These are phyloP conservation scores for Latheticus oryzae DNA, from an alignment of 2,888 invertebrate species.

Conservation along the genomic window DNA sequence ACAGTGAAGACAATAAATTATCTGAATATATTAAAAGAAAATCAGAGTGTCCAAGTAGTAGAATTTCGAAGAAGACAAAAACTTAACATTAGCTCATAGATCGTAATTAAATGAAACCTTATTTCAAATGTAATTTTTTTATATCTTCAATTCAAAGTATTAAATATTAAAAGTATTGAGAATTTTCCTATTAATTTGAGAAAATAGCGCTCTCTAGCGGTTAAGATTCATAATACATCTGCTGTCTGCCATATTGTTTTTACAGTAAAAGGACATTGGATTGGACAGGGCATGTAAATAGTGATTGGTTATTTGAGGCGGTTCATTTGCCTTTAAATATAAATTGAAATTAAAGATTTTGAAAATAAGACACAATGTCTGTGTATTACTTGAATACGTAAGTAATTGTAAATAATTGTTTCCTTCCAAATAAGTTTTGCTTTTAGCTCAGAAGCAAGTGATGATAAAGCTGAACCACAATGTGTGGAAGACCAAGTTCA, in stretches of 20 bases:
- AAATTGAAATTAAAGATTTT: no score
- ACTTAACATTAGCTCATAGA: no score
- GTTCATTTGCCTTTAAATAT: slow-evolving; percentile 39
- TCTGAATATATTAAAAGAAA: slow-evolving; percentile 2
- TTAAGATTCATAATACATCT: no score
- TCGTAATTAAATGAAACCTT: no score
- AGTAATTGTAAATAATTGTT: no score
- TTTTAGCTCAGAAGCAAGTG: slow-evolving; percentile 50
- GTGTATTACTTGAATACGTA: slow-evolving; percentile 80
- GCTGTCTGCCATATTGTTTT: slow-evolving; percentile 34
- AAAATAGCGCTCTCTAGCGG: no score
- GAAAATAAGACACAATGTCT: slow-evolving; percentile 62
- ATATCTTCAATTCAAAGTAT: no score
- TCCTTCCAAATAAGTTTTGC: neutral
- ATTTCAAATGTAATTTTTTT: no score
- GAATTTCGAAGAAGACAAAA: slow-evolving; percentile 6
- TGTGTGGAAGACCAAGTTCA: slow-evolving; percentile 62
- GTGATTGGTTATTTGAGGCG: slow-evolving; percentile 51
- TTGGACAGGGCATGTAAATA: slow-evolving; percentile 45
- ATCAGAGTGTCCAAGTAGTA: neutral
- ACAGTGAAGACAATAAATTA: slow-evolving; percentile 7
- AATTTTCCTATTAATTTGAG: no score
- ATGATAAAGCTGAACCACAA: slow-evolving; percentile 59
- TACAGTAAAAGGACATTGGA: slow-evolving; percentile 40
- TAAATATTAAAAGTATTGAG: no score